Conservation (phyloP, 2,888 invertebrate genomes). For the Andrena fulva region DNA sequence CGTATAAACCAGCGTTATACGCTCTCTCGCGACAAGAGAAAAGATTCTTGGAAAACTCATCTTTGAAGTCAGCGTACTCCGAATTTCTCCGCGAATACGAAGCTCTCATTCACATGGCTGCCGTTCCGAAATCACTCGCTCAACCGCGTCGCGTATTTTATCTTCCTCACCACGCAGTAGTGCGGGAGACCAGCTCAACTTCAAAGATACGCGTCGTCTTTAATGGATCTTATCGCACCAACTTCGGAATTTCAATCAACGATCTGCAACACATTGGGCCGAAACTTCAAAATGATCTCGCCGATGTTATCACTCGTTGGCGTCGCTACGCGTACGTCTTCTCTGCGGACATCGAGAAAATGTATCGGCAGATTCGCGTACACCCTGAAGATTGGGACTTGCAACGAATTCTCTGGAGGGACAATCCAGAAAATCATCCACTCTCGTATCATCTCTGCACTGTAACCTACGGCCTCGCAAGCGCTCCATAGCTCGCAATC, state of each 20-base stretch:
- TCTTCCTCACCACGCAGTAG: background rate
- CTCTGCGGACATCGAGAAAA: constrained; percentile 1
- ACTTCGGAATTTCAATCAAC: background rate
- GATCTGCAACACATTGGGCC: background rate
- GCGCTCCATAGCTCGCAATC: too few relatives aligned
- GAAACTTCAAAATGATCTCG: background rate
- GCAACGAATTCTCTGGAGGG: background rate
- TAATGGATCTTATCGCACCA: background rate
- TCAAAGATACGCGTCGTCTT: background rate
- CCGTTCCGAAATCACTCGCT: too few relatives aligned
- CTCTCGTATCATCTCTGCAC: background rate
- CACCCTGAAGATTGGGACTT: background rate
- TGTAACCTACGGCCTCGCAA: background rate
- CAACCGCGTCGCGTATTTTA: background rate
- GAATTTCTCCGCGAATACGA: background rate
- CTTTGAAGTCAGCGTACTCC: background rate
- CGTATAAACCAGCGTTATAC: background rate
- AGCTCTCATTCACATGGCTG: too few relatives aligned
- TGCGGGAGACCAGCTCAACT: background rate
- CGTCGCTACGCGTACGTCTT: background rate
- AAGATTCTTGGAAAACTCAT: background rate
- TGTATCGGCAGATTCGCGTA: constrained; percentile 1
- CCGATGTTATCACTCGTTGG: background rate
- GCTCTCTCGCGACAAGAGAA: background rate
- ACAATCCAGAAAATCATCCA: background rate